Conservation (phyloP, 2,888 invertebrate genomes). For the Ceramica pisi region DNA sequence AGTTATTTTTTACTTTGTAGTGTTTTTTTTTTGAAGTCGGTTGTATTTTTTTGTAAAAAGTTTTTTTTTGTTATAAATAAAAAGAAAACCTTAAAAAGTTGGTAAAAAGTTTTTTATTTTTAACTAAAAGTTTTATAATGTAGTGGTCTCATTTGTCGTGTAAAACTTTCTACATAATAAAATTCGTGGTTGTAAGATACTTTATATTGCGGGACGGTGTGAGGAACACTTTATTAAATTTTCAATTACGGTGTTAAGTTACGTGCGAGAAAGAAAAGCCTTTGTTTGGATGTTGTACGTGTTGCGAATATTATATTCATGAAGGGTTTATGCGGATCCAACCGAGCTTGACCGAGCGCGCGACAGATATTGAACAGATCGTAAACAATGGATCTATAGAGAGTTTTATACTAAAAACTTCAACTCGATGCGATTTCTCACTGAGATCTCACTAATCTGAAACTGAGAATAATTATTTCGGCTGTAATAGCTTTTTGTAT, state of each 20-base stretch:
- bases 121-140: no score
- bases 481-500: slow-evolving; percentile 17
- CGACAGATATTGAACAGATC: slow-evolving; percentile 42
- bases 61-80: no score
- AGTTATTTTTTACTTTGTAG: no score
- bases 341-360: slow-evolving; percentile 32
- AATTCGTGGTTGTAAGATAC: slow-evolving; percentile 51
- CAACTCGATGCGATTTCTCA: slow-evolving; percentile 2
- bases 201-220: slow-evolving; percentile 60
- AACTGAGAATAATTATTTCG: slow-evolving; percentile 34
- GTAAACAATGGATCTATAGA: slow-evolving; percentile 7
- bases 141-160: slow-evolving; percentile 28
- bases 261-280: slow-evolving; percentile 53
- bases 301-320: slow-evolving; percentile 57
- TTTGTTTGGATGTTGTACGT: slow-evolving; percentile 57
- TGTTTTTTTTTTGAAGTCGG: no score
- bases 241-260: slow-evolving; percentile 71
- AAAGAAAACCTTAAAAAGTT: no score
- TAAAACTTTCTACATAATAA: slow-evolving; percentile 46
- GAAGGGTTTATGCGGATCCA: slow-evolving; percentile 54
- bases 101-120: no score
- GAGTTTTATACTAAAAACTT: slow-evolving; percentile 3
- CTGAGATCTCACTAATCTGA: slow-evolving; percentile 12
- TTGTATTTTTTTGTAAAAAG: no score
- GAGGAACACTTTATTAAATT: slow-evolving; percentile 76